phyloP scores from a whole-genome alignment of 37 sponge, comb jelly and placozoan genomes.

The Halichondria panicea region DNA sequence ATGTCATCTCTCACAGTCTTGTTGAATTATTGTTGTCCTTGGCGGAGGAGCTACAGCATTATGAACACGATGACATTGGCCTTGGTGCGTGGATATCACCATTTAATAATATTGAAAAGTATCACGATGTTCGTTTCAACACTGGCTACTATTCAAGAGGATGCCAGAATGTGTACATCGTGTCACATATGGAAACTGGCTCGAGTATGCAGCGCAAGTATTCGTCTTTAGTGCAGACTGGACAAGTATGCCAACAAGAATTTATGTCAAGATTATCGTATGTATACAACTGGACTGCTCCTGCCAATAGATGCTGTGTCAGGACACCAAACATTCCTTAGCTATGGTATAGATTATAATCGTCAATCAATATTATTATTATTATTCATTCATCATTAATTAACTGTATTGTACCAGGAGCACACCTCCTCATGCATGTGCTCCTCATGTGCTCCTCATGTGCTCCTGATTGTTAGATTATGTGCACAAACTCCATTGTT shows the following conservation, averaged over 20 bases:
- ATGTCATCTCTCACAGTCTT: conserved; percentile 38
- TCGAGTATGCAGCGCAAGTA: conserved; percentile 44
- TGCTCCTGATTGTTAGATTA: no score
- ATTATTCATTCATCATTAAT: no score
- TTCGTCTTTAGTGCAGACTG: background rate
- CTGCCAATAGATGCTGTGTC: conserved; percentile 38
- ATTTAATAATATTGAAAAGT: conserved; percentile 32
- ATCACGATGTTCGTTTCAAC: conserved; percentile 77
- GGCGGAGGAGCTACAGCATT: conserved; percentile 32
- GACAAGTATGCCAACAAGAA: conserved; percentile 14
- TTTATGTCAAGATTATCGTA: conserved; percentile 27
- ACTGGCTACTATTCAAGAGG: conserved; percentile 77
- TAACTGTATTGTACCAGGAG: no score
- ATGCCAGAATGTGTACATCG: conserved; percentile 61
- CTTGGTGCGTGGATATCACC: conserved; percentile 62
- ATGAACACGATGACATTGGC: conserved; percentile 54
- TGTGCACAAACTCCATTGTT: no score
- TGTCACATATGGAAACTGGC: conserved; percentile 56
- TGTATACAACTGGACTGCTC: conserved; percentile 35
- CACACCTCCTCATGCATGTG: no score
- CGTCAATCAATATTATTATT: no score
- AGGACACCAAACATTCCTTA: conserved; percentile 21
- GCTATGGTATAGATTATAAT: background rate
- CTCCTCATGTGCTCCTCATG: no score
- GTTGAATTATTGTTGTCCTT: conserved; percentile 12